Conservation (phyloP, 2,888 invertebrate genomes). For the Netelia melanura region DNA sequence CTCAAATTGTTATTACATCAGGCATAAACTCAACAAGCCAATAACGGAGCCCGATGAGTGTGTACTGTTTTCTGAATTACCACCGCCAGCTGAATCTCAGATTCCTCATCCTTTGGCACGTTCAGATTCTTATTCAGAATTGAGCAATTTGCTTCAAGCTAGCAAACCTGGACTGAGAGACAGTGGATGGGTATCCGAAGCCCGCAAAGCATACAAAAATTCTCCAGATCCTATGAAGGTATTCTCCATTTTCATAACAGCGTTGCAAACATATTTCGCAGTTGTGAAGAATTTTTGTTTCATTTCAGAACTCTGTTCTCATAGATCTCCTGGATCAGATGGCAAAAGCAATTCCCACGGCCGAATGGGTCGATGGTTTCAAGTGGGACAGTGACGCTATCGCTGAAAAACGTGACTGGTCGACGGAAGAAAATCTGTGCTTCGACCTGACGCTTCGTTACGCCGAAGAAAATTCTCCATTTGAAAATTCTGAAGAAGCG, state of each 20-base stretch:
- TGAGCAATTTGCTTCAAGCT: conserved; percentile 76
- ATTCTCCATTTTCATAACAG: conserved; percentile 7
- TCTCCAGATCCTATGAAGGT: conserved; percentile 78
- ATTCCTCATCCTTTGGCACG: conserved; percentile 5
- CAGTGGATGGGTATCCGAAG: conserved; percentile 79
- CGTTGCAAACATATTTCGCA: not conserved
- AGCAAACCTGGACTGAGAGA: conserved; percentile 79
- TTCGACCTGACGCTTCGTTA: conserved; percentile 79
- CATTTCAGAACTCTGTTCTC: conserved; percentile 76
- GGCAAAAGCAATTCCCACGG: conserved; percentile 81
- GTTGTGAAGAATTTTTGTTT: conserved; percentile 7
- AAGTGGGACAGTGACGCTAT: conserved; percentile 74
- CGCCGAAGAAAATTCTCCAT: conserved; percentile 76
- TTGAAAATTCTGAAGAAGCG: conserved; percentile 67
- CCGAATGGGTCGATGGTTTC: conserved; percentile 80
- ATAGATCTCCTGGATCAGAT: conserved; percentile 80
- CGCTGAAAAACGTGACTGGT: conserved; percentile 71
- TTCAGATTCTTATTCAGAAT: conserved; percentile 72
- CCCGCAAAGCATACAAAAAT: conserved; percentile 77
- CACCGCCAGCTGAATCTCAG: conserved; percentile 72
- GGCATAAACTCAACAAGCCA: conserved; percentile 70
- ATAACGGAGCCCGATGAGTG: conserved; percentile 73
- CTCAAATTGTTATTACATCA: conserved; percentile 76
- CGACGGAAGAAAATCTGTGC: conserved; percentile 80
- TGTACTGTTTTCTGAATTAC: conserved; percentile 76